phyloP scores from a whole-genome alignment of 2,888 invertebrate species.

The Euphydryas editha region DNA sequence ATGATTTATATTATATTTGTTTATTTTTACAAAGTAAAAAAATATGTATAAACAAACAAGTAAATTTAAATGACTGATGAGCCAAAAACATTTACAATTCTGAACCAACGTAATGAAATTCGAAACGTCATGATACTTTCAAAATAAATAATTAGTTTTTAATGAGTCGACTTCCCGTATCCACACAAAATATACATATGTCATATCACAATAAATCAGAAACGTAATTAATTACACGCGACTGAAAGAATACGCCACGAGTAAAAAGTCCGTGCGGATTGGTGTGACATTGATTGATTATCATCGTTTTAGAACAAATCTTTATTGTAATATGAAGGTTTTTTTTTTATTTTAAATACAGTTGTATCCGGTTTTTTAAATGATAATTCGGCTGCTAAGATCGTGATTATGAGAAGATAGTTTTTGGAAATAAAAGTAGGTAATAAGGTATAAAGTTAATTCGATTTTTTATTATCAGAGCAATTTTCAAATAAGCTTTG shows the following conservation, averaged over 20 bases:
- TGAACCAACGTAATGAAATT: too few species aligned
- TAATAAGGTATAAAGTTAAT: too few species aligned
- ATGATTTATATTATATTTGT: too few species aligned
- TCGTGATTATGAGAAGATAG: too few species aligned
- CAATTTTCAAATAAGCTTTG: too few species aligned
- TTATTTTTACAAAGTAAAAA: too few species aligned
- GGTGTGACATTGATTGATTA: conserved; percentile 24
- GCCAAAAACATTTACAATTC: too few species aligned
- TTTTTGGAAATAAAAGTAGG: too few species aligned
- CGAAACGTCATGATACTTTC: too few species aligned
- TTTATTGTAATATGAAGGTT: conserved; percentile 5
- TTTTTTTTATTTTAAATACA: background rate
- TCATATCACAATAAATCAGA: conserved; percentile 21
- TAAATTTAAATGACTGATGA: too few species aligned
- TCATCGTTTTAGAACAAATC: conserved; percentile 7
- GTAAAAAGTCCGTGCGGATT: conserved; percentile 22
- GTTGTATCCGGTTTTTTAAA: background rate
- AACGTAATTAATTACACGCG: conserved; percentile 16
- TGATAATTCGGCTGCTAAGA: background rate
- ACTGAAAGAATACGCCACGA: conserved; percentile 4
- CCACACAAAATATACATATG: conserved; percentile 15
- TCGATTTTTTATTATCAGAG: too few species aligned
- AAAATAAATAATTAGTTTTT: background rate
- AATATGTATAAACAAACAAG: too few species aligned
- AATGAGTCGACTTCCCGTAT: background rate